Evolutionary conservation across 2,797 vertebrate genomes (phyloP), one percentile per base, ranked within the genome.

Genomic region (Scomberomorus guttatus): DNA sequence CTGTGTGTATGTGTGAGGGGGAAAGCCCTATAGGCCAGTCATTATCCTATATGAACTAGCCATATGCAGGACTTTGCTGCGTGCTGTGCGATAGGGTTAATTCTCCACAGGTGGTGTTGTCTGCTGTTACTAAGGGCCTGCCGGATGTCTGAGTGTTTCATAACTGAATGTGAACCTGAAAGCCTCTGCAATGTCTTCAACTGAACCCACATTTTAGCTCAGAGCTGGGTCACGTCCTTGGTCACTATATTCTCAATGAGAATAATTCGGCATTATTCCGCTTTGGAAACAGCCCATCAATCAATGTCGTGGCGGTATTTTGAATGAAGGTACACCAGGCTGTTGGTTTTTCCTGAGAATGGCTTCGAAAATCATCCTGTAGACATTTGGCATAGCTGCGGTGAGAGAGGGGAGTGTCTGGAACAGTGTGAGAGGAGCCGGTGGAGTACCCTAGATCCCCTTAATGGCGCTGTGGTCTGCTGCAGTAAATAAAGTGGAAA

Each of bases 401-500:
- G 92, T 72, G 79, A 79, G 72, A 57, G 70, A 81, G 52, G 65
- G 75, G 75, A 90, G 84, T 54, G 79, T 83, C 89, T 88, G 79
- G 81, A 89, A 68, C 64, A 54, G 79, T 73, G 78, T 68, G 77
- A 82, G 61, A 73, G 79, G 83, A 88, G 75, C 79, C 75, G 27
- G 73, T 48, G 48, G 82, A 85, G 85, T 57, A 86, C 56, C 83
- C 79, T 51, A 48, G 85, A 86, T 83, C 85, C 86, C 80, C 78
- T 89, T 82, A 92, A 92, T 92, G 85, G 89, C 42, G 13, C 70
- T 91, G 92, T 79, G 91, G 92, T 95, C 89, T 82, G 80, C 76
- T 87, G 87, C 62, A 85, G 90, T 90, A 92, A 90, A 92, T 90
- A 91, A 92, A 94, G 87, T 90, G 87, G 85, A 93, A 93, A 90